Evolutionary conservation across 1,140 invertebrate genomes (phyloP).

Genomic region (Centruroides vittatus): DNA sequence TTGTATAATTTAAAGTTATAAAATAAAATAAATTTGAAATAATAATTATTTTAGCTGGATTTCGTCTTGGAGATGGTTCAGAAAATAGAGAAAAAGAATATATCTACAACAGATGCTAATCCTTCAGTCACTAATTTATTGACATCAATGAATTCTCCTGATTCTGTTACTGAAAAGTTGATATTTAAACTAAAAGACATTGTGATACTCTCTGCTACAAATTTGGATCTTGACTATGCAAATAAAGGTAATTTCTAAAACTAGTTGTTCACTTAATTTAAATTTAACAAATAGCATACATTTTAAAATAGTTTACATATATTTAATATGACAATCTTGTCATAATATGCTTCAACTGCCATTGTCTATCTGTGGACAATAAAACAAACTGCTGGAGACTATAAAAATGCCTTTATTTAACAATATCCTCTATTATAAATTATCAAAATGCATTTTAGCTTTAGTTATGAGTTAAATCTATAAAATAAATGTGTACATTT

Average conservation of each 20-base stretch:
- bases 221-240: conserved; percentile 76
- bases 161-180: conserved; percentile 59
- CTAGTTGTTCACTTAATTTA: neutral
- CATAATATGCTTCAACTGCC: too few species aligned
- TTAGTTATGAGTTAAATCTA: too few species aligned
- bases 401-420: too few species aligned
- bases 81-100: conserved; percentile 51
- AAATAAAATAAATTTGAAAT: neutral
- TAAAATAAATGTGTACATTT: too few species aligned
- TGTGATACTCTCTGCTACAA: conserved; percentile 55
- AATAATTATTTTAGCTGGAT: conserved; percentile 40
- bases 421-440: too few species aligned
- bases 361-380: too few species aligned
- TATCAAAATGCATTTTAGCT: too few species aligned
- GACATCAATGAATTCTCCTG: conserved; percentile 19
- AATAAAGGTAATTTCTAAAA: conserved; percentile 41
- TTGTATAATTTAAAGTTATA: too few species aligned
- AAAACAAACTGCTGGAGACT: too few species aligned
- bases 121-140: conserved; percentile 22
- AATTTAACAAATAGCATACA: neutral
- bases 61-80: conserved; percentile 70
- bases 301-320: too few species aligned
- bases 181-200: conserved; percentile 73
- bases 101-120: conserved; percentile 33
- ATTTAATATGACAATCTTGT: too few species aligned